phyloP scores from a whole-genome alignment of 2,113 vertebrate species.

The Chaenogobius annularis region DNA sequence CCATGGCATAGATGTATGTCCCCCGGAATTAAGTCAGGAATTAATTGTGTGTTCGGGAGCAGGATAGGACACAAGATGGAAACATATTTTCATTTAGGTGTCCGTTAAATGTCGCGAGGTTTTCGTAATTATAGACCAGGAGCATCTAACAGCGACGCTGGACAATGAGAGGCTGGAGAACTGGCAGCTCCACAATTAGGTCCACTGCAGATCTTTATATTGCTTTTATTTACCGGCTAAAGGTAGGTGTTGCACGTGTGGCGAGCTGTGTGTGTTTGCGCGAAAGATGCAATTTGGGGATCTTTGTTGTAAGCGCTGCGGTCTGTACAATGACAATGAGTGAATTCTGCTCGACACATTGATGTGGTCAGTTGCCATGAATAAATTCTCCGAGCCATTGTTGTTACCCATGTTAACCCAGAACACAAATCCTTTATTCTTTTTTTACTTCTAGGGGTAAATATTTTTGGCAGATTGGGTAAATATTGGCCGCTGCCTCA shows the following conservation, averaged over 20 bases:
- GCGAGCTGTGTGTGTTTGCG: not conserved
- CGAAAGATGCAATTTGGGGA: not conserved
- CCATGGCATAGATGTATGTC: slow-evolving; percentile 1
- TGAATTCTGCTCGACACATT: not conserved
- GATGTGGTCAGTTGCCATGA: not conserved
- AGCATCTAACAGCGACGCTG: slow-evolving; percentile 4
- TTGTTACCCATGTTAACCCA: too few relatives aligned
- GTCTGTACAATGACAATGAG: not conserved
- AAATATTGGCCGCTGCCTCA: too few relatives aligned
- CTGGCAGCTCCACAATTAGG: not conserved
- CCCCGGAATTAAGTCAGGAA: slow-evolving; percentile 26
- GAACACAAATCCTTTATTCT: too few relatives aligned
- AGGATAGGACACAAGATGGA: slow-evolving; percentile 31
- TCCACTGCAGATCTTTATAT: not conserved
- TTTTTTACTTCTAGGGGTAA: too few relatives aligned
- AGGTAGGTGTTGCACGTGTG: not conserved
- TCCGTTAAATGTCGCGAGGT: slow-evolving; percentile 17
- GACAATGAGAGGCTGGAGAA: slow-evolving; percentile 42
- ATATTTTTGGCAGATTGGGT: too few relatives aligned
- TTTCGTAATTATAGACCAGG: slow-evolving; percentile 37
- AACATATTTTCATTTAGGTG: slow-evolving; percentile 54
- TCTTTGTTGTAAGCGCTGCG: not conserved
- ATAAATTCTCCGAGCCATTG: not conserved
- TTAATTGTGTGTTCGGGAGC: slow-evolving; percentile 38
- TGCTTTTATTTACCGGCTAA: not conserved